Percentiles rank a stretch among this genome's conserved stretches.
phyloP scores from a whole-genome alignment of 2,797 vertebrate genomes.

The Semotilus atromaculatus region DNA sequence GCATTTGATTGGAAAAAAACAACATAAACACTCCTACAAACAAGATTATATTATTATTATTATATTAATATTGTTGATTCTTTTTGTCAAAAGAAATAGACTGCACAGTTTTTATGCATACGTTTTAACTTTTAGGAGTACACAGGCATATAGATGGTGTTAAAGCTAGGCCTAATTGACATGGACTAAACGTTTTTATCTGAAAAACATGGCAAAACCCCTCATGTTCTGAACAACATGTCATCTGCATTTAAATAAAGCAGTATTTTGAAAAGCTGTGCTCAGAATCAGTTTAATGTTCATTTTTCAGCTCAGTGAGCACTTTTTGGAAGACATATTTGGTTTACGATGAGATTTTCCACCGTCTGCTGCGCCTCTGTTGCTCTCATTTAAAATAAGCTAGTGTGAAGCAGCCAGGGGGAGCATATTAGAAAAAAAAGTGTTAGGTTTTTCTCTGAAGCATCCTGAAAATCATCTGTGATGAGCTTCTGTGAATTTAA shows the following conservation, averaged over 20 bases:
- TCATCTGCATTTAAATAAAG: constrained; percentile 4
- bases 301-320: constrained; percentile 25
- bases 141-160: background rate
- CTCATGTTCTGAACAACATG: background rate
- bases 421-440: constrained; percentile 9
- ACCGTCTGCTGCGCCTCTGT: constrained; percentile 29
- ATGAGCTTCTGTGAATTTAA: constrained; percentile 5
- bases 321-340: constrained; percentile 34
- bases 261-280: background rate
- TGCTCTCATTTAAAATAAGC: constrained; percentile 30
- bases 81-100: background rate
- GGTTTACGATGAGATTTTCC: constrained; percentile 27
- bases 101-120: background rate
- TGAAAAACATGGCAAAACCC: constrained; percentile 1
- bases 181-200: too few relatives aligned
- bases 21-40: background rate
- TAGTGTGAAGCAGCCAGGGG: constrained; percentile 14
- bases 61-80: background rate
- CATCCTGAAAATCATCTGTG: constrained; percentile 20
- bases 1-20: background rate
- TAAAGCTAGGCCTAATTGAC: background rate
- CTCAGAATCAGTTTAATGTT: constrained; percentile 4
- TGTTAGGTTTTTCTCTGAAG: background rate
- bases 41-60: background rate
- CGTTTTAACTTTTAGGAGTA: background rate